Percentiles rank a stretch among this genome's conserved stretches.
phyloP scores from a whole-genome alignment of 2,113 vertebrate genomes.

The Scytalopus superciliaris region DNA sequence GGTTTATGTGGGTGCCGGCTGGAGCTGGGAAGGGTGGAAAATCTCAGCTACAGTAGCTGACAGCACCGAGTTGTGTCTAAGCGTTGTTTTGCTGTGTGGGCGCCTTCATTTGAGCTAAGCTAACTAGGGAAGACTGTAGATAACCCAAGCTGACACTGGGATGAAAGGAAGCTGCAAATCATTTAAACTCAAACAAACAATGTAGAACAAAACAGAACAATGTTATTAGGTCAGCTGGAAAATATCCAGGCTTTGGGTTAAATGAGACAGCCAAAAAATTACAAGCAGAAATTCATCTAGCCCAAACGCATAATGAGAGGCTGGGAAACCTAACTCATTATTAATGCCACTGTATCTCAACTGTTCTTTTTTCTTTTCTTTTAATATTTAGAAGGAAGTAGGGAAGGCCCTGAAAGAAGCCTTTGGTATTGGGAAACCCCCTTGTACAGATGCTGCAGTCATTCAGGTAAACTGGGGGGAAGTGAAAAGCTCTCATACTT shows the following conservation, averaged over 20 bases:
- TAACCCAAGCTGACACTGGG: constrained; percentile 40
- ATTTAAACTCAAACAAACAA: constrained; percentile 50
- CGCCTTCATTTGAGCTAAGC: constrained; percentile 3
- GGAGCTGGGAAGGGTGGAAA: constrained; percentile 21
- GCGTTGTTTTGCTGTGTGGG: constrained; percentile 19
- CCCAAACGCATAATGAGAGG: neutral
- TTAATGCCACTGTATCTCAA: neutral
- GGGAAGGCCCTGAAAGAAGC: constrained; percentile 25
- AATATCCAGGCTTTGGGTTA: constrained; percentile 21
- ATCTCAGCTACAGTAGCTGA: constrained; percentile 40
- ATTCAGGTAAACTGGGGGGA: constrained; percentile 23
- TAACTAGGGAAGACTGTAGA: constrained; percentile 47
- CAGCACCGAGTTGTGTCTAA: neutral
- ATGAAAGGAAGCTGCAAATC: constrained; percentile 52
- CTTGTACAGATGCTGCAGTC: neutral
- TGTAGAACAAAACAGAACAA: constrained; percentile 42
- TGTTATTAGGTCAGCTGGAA: constrained; percentile 50
- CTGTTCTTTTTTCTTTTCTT: neutral
- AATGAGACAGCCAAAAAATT: neutral
- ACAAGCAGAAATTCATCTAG: neutral
- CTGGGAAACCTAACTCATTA: neutral
- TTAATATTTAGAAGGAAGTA: constrained; percentile 37
- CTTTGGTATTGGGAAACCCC: constrained; percentile 6
- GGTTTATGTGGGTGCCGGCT: neutral
- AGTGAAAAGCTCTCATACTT: neutral